These are phyloP conservation scores for Engystomops pustulosus DNA, from an alignment of 2,113 vertebrate genomes.

Conservation along the genomic window DNA sequence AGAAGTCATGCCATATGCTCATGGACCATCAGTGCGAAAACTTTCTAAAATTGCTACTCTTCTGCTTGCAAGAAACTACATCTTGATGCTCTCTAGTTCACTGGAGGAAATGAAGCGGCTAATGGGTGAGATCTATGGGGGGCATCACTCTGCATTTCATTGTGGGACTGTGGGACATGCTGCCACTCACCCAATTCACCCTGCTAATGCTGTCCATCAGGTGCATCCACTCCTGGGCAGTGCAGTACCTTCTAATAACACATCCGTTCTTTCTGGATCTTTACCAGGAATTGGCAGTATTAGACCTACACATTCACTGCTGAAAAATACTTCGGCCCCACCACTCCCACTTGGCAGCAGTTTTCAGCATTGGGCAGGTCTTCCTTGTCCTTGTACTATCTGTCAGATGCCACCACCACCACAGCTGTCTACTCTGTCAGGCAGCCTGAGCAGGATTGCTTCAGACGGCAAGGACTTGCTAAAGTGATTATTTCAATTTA, in stretches of 20 bases:
- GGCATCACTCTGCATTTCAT: conserved; percentile 95
- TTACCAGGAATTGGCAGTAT: conserved; percentile 87
- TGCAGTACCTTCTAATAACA: conserved; percentile 79
- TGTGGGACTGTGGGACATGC: conserved; percentile 87
- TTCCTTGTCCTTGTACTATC: conserved; percentile 96
- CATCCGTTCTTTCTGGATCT: conserved; percentile 80
- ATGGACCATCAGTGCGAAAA: conserved; percentile 97
- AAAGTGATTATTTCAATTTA: conserved; percentile 78
- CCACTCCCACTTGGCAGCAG: conserved; percentile 83
- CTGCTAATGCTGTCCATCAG: conserved; percentile 80
- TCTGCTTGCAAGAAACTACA: conserved; percentile 97
- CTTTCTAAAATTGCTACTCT: conserved; percentile 98
- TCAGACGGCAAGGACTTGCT: conserved; percentile 89
- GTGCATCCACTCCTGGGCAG: conserved; percentile 90
- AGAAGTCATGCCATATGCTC: conserved; percentile 99
- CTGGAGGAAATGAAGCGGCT: conserved; percentile 98
- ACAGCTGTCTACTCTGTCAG: conserved; percentile 86
- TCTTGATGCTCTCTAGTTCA: conserved; percentile 98
- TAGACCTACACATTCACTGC: conserved; percentile 86
- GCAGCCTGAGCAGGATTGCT: conserved; percentile 86
- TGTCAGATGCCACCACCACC: conserved; percentile 93
- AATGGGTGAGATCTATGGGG: conserved; percentile 96
- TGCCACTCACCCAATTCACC: conserved; percentile 77
- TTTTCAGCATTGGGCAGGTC: conserved; percentile 96
- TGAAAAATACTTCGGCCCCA: conserved; percentile 87